Evolutionary conservation across 2,888 invertebrate genomes (phyloP).

Genomic region (Apeira syringaria): DNA sequence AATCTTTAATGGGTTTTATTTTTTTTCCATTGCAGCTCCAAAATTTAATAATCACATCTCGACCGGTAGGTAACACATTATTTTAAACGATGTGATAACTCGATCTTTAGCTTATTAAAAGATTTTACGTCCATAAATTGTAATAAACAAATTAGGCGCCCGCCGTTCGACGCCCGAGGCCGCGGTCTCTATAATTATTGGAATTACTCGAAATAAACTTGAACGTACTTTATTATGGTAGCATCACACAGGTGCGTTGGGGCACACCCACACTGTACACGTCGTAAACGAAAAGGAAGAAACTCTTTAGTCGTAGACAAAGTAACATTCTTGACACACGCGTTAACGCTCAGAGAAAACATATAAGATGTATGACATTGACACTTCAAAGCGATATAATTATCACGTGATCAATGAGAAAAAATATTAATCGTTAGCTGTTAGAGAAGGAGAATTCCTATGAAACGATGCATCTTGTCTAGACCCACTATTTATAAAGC

Average conservation of each 20-base stretch:
- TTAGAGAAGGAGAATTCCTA: no score
- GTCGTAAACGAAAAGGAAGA: no score
- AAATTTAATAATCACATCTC: constrained; percentile 13
- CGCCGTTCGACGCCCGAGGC: constrained; percentile 34
- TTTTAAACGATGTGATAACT: constrained; percentile 51
- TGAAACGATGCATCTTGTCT: no score
- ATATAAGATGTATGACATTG: no score
- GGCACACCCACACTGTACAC: background rate
- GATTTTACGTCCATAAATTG: constrained; percentile 53
- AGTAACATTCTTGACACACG: no score
- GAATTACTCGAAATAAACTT: constrained; percentile 39
- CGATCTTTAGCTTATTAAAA: constrained; percentile 44
- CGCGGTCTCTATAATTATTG: constrained; percentile 49
- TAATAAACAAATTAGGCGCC: constrained; percentile 54
- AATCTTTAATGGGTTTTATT: background rate
- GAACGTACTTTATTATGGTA: constrained; percentile 58
- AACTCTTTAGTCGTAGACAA: no score
- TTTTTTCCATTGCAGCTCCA: background rate
- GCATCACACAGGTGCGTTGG: constrained; percentile 35
- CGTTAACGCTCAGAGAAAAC: no score
- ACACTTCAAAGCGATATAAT: no score
- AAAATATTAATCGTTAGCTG: no score
- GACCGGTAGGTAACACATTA: constrained; percentile 32
- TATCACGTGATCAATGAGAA: no score
- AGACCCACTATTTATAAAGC: no score